These are phyloP conservation scores for Cichlasoma orientale DNA, from an alignment of 2,797 vertebrate genomes.

Conservation along the genomic window DNA sequence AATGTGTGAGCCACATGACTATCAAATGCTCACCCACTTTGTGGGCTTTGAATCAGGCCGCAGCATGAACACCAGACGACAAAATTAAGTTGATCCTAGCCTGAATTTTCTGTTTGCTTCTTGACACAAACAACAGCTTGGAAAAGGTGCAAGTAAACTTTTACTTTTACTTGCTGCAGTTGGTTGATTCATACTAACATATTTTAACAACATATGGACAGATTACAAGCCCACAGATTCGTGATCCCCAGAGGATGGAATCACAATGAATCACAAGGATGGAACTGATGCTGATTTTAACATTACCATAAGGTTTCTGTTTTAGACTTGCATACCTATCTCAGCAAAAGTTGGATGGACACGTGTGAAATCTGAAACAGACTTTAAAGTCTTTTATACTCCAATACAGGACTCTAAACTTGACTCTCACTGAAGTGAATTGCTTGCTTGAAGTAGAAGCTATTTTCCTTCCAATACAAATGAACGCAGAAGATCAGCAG, in stretches of 20 bases:
- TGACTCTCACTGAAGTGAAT: neutral
- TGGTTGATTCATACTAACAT: neutral
- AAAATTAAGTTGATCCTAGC: constrained; percentile 41
- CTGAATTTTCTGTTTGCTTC: constrained; percentile 18
- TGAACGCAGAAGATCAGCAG: neutral
- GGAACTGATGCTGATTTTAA: neutral
- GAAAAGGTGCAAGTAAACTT: constrained; percentile 15
- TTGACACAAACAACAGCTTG: constrained; percentile 37
- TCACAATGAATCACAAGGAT: too few species aligned
- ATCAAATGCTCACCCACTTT: constrained; percentile 57
- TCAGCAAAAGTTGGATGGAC: neutral
- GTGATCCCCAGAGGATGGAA: neutral
- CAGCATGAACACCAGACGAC: constrained; percentile 30
- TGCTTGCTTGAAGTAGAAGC: neutral
- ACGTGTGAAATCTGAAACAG: neutral
- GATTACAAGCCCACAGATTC: neutral
- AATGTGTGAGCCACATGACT: constrained; percentile 71
- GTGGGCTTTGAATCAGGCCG: constrained; percentile 63
- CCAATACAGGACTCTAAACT: neutral
- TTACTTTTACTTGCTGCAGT: neutral
- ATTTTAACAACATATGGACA: neutral
- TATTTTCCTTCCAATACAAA: neutral
- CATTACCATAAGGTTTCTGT: neutral
- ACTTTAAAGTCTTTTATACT: neutral
- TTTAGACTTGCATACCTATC: neutral